Evolutionary conservation across 2,888 invertebrate genomes (phyloP).

Genomic region (Nephrotoma appendiculata): DNA sequence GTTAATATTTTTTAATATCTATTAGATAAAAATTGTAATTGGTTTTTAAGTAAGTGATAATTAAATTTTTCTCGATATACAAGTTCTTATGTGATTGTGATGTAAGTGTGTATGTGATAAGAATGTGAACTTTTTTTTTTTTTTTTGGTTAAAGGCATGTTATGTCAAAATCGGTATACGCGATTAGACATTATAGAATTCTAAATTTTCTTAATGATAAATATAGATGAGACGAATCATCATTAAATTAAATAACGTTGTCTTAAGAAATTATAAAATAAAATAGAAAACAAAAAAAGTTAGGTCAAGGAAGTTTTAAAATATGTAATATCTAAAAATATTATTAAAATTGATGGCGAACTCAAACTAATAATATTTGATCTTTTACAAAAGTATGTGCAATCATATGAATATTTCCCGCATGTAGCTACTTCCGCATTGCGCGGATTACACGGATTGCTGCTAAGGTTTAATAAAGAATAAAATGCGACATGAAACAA

Average conservation of each 20-base stretch:
- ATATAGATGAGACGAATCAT: background rate
- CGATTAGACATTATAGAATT: background rate
- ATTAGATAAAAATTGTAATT: background rate
- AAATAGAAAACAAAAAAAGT: background rate
- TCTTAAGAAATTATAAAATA: background rate
- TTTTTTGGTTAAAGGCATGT: background rate
- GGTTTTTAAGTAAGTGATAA: background rate
- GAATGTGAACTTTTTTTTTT: background rate
- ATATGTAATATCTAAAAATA: background rate
- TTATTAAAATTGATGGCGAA: background rate
- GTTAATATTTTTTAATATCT: background rate
- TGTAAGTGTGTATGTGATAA: background rate
- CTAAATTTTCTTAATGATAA: background rate
- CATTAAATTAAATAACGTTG: background rate
- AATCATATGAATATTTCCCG: background rate
- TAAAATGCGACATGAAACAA: background rate
- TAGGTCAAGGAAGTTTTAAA: background rate
- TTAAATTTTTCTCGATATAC: background rate
- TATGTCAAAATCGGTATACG: background rate
- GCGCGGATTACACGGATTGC: background rate
- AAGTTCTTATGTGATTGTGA: background rate
- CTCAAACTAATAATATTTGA: background rate
- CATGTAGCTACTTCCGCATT: background rate
- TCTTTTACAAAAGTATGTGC: background rate
- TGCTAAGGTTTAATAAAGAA: background rate